Evolutionary conservation across 2,797 vertebrate genomes (phyloP).

Genomic region (Brotula barbata): DNA sequence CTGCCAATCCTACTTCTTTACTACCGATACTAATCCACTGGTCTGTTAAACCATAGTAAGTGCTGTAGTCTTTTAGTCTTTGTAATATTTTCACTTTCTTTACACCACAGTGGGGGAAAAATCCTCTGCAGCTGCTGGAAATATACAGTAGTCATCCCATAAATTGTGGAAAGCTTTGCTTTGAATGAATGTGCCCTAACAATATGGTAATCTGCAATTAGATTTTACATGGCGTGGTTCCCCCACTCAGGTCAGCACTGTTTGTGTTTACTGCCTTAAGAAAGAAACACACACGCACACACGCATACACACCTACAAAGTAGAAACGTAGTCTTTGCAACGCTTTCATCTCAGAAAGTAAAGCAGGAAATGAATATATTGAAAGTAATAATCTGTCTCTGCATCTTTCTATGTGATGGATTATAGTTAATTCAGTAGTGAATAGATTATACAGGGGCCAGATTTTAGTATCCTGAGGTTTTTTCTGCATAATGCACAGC

Average conservation of each 20-base stretch:
- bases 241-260: background rate
- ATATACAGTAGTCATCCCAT: background rate
- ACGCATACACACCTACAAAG: background rate
- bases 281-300: too few relatives aligned
- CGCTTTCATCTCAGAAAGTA: background rate
- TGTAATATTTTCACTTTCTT: too few relatives aligned
- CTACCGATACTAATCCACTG: too few relatives aligned
- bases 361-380: background rate
- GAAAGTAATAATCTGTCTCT: background rate
- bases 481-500: slow-evolving; percentile 16
- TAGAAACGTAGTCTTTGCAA: too few relatives aligned
- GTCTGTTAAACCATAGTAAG: too few relatives aligned
- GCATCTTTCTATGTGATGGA: too few relatives aligned
- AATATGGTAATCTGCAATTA: slow-evolving; percentile 24
- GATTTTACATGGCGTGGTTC: slow-evolving; percentile 14
- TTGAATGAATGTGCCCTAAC: background rate
- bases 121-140: background rate
- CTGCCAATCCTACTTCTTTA: too few relatives aligned
- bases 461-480: background rate
- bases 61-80: too few relatives aligned
- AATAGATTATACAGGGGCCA: background rate
- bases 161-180: background rate
- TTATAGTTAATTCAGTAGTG: too few relatives aligned
- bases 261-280: slow-evolving; percentile 1
- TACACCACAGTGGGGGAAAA: too few relatives aligned